Percentiles rank a stretch among this genome's conserved stretches.
These are phyloP conservation scores for Drosophila maculinotata DNA, from an alignment of 2,888 invertebrate genomes.

Conservation along the genomic window DNA sequence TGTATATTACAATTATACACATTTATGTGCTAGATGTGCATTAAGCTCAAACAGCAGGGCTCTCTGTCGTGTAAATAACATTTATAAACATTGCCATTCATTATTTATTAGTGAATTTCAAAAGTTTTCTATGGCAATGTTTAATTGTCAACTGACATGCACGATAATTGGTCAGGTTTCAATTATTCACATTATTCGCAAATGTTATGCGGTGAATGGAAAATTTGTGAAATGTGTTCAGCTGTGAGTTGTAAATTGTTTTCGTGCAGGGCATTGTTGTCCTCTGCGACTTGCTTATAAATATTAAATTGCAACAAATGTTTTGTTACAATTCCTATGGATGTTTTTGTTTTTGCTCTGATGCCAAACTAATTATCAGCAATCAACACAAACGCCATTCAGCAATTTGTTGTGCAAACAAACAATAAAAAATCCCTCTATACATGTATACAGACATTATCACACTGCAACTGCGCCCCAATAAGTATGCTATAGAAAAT, in stretches of 20 bases:
- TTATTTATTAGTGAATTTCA: slow-evolving; percentile 33
- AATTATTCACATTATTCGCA: slow-evolving; percentile 66
- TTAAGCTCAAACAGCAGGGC: no score
- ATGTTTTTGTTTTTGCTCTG: slow-evolving; percentile 10
- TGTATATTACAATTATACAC: not conserved
- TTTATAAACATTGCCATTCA: slow-evolving; percentile 51
- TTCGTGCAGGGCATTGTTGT: slow-evolving; percentile 22
- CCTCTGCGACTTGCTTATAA: slow-evolving; percentile 30
- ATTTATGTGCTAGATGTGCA: not conserved
- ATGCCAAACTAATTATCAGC: slow-evolving; percentile 58
- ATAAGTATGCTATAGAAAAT: slow-evolving; percentile 52
- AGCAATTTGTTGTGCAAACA: slow-evolving; percentile 27
- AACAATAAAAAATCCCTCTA: not conserved
- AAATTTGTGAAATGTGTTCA: slow-evolving; percentile 15
- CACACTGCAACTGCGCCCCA: slow-evolving; percentile 8
- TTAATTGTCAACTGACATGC: slow-evolving; percentile 55
- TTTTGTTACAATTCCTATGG: slow-evolving; percentile 23
- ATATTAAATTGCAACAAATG: slow-evolving; percentile 39
- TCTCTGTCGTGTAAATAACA: slow-evolving; percentile 30
- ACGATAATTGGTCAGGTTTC: slow-evolving; percentile 58
- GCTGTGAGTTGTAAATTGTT: slow-evolving; percentile 25
- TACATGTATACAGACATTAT: not conserved
- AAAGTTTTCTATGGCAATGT: slow-evolving; percentile 37
- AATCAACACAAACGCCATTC: slow-evolving; percentile 40
- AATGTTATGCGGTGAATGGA: slow-evolving; percentile 38